Base-by-base conservation (phyloP, 2,888 invertebrate genomes). In the Venusia cambrica region DNA sequence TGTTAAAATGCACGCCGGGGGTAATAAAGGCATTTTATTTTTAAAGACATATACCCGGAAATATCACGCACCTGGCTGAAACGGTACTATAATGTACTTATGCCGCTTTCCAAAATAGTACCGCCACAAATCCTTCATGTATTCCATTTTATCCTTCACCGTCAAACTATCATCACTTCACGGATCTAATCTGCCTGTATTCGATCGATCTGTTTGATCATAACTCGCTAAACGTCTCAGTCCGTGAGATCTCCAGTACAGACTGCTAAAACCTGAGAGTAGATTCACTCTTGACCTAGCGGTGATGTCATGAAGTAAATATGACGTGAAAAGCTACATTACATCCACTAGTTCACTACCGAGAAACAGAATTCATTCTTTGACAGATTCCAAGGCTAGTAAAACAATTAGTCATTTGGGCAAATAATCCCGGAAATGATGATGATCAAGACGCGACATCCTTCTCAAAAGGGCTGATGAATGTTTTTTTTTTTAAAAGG, bases 281-380 rank as follows among this genome's bases (percentile, higher is more conserved):
- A 56, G 61, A 64, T 65, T 60, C 62, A 64, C 63, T 67, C 60
- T 69, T 65, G 57, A 62, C 51, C 49, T 61, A 62, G 67, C 43
- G 72, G 56, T 85, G 85, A 85, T 85, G 80, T 85, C 85, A 85
- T 70, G 56, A 50, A 56, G 60, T 59, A 70, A 72, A 75, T 66
- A 71, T 57, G 53, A 55, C 49, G 48, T 54, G 50, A 68, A 73
- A 73, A 73, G 54, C 58, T 75, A 58, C 56, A 58, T 57, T n/a
- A n/a, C n/a, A n/a, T n/a, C n/a, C n/a, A n/a, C n/a, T n/a, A n/a
- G n/a, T n/a, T 59, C 42, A 54, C 54, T 53, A 72, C 71, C 50
- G 48, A 68, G 72, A 74, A 77, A 54, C 51, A 44, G 45, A 60
- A 53, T 60, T 40, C 54, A 55, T 61, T 59, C 64, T 69, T 69